Conservation (phyloP, 2,797 vertebrate species). For the Mareca strepera region DNA sequence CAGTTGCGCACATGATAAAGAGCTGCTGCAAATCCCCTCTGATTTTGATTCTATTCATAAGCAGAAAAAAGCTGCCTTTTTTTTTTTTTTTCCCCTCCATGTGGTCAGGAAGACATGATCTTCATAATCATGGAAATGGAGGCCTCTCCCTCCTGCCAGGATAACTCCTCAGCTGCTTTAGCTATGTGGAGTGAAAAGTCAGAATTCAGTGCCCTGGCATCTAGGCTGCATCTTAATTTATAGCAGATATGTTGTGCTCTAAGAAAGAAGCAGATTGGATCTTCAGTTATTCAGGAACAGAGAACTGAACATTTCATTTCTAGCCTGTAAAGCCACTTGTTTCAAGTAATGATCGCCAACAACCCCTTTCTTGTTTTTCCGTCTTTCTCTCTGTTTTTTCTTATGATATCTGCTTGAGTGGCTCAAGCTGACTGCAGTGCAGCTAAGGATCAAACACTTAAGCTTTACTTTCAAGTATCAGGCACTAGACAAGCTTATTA, state of each 20-base stretch:
- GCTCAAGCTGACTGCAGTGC: slow-evolving; percentile 17
- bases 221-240: background rate
- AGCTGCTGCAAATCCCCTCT: background rate
- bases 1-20: background rate
- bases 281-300: background rate
- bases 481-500: slow-evolving; percentile 32
- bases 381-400: background rate
- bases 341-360: background rate
- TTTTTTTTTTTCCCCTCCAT: background rate
- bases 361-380: background rate
- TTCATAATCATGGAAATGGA: background rate
- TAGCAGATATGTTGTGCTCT: background rate
- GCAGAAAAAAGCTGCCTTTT: background rate
- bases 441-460: slow-evolving; percentile 63
- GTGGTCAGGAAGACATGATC: background rate
- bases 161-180: background rate
- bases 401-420: background rate
- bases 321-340: slow-evolving; percentile 1
- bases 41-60: background rate
- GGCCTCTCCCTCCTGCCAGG: background rate
- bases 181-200: background rate
- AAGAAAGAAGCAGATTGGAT: background rate
- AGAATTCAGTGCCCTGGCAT: background rate
- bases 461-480: slow-evolving; percentile 34
- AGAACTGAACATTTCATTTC: background rate